A percentile compares a stretch with the other conserved stretches of the same genome.
phyloP scores from a whole-genome alignment of 2,888 invertebrate genomes.

The Dasypogon diadema region DNA sequence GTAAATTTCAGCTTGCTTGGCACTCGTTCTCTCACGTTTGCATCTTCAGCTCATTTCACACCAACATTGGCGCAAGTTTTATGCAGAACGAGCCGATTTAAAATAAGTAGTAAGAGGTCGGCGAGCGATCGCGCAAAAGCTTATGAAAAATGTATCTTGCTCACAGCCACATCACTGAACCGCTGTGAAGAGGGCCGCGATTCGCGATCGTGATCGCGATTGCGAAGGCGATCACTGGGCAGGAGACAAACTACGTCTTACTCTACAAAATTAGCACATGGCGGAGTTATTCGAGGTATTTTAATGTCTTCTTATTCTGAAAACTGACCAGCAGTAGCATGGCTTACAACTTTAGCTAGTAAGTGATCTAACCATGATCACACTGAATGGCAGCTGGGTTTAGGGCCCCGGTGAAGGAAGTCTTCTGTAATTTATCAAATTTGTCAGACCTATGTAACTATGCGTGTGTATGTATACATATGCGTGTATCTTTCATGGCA shows the following conservation, averaged over 20 bases:
- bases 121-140: conserved; percentile 14
- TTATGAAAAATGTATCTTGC: conserved; percentile 27
- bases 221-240: conserved; percentile 3
- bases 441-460: background rate
- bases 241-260: conserved; percentile 48
- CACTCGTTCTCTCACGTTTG: conserved; percentile 15
- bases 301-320: conserved; percentile 39
- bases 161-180: conserved; percentile 17
- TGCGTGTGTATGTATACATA: too few relatives aligned
- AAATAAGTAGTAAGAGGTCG: conserved; percentile 21
- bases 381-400: conserved; percentile 5
- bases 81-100: conserved; percentile 11
- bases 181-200: background rate
- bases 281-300: conserved; percentile 47
- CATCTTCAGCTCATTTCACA: conserved; percentile 29
- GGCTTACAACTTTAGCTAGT: too few relatives aligned
- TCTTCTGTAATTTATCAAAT: conserved; percentile 2
- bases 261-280: conserved; percentile 51
- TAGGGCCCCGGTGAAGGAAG: too few relatives aligned
- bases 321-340: too few relatives aligned
- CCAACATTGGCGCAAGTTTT: conserved; percentile 6
- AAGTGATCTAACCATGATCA: too few relatives aligned
- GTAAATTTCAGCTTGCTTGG: conserved; percentile 24
- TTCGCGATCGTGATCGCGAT: background rate
- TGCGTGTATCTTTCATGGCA: background rate